These are phyloP conservation scores for Vicugna pacos DNA, from an alignment of 2,113 vertebrate species.

Conservation along the genomic window DNA sequence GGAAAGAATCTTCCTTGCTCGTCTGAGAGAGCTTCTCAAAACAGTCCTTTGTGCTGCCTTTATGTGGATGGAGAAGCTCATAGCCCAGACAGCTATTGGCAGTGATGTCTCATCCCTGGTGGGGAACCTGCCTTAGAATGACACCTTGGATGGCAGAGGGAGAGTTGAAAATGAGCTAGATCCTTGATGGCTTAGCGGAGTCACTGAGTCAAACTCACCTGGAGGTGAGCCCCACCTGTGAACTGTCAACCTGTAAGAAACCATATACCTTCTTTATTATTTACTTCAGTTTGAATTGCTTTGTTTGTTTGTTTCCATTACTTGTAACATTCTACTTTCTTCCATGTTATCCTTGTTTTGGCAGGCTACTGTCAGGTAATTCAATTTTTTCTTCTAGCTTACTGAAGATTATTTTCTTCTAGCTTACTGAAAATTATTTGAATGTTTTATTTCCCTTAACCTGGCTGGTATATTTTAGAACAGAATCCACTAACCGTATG, in stretches of 20 bases:
- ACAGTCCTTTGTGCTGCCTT: not conserved
- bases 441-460: conserved; percentile 31
- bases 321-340: not conserved
- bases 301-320: not conserved
- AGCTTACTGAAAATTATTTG: not conserved
- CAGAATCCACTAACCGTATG: not conserved
- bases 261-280: not conserved
- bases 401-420: not conserved
- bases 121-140: not conserved
- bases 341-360: not conserved
- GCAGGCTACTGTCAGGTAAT: not conserved
- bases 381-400: not conserved
- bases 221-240: not conserved
- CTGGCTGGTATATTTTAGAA: not conserved
- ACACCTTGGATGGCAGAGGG: not conserved
- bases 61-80: not conserved
- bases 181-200: not conserved
- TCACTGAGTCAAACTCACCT: not conserved
- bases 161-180: not conserved
- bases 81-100: not conserved
- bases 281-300: not conserved
- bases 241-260: not conserved
- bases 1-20: not conserved
- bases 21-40: not conserved
- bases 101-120: not conserved